These are phyloP conservation scores for Camponotus vicinus DNA, from an alignment of 1,140 invertebrate species.

Conservation along the genomic window DNA sequence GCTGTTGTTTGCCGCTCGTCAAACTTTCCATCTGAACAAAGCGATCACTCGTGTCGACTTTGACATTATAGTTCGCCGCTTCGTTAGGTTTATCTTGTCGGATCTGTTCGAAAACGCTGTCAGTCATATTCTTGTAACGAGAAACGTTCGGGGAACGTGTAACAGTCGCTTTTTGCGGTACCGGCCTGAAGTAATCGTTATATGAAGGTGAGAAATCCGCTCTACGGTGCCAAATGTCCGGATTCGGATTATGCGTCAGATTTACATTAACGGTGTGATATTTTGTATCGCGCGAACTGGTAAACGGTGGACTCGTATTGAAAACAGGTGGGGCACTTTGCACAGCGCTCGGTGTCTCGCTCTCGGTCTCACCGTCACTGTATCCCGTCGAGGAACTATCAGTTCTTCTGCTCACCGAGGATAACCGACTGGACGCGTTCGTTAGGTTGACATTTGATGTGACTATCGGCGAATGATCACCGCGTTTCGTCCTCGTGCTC, in stretches of 20 bases:
- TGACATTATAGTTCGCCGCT: slow-evolving; percentile 78
- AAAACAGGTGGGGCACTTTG: slow-evolving; percentile 84
- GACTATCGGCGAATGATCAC: slow-evolving; percentile 77
- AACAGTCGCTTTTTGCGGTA: slow-evolving; percentile 81
- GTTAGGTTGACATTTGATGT: slow-evolving; percentile 72
- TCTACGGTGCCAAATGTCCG: slow-evolving; percentile 82
- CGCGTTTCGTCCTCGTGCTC: slow-evolving; percentile 81
- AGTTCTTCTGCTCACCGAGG: slow-evolving; percentile 79
- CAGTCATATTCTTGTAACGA: slow-evolving; percentile 79
- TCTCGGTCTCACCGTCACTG: slow-evolving; percentile 87
- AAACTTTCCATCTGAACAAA: slow-evolving; percentile 70
- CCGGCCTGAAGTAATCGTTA: slow-evolving; percentile 75
- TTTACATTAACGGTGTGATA: slow-evolving; percentile 74
- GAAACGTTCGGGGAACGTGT: slow-evolving; percentile 82
- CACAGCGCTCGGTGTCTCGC: slow-evolving; percentile 80
- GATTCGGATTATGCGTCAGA: slow-evolving; percentile 78
- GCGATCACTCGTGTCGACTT: slow-evolving; percentile 74
- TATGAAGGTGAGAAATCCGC: slow-evolving; percentile 74
- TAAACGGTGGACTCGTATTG: slow-evolving; percentile 78
- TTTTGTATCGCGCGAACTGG: slow-evolving; percentile 77
- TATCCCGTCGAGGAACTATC: slow-evolving; percentile 84
- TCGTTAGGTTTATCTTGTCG: slow-evolving; percentile 80
- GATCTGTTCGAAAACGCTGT: slow-evolving; percentile 79
- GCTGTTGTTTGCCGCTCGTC: slow-evolving; percentile 73
- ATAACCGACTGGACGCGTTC: slow-evolving; percentile 75